phyloP scores from a whole-genome alignment of 2,888 invertebrate species.

The Microctonus brassicae region DNA sequence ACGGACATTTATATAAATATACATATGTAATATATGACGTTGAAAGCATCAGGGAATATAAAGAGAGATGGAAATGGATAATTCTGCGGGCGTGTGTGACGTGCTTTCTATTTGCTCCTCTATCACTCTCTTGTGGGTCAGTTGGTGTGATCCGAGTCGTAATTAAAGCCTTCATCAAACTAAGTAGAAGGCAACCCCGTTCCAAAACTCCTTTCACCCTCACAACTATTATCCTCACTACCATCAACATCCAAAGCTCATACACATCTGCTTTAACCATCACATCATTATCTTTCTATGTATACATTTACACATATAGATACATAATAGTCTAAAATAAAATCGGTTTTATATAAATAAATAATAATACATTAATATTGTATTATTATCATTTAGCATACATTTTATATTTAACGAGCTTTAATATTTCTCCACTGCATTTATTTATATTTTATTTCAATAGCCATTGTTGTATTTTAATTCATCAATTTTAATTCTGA shows the following conservation, averaged over 20 bases:
- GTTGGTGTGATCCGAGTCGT: constrained; percentile 39
- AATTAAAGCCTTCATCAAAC: constrained; percentile 48
- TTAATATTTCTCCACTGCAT: no score
- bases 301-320: no score
- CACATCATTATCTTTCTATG: no score
- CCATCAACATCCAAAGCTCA: not conserved
- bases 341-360: no score
- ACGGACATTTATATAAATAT: not conserved
- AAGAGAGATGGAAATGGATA: constrained; percentile 33
- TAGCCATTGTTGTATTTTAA: no score
- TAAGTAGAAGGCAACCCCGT: constrained; percentile 36
- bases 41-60: constrained; percentile 20
- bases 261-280: no score
- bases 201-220: constrained; percentile 2
- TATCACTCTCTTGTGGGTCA: constrained; percentile 40
- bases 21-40: not conserved
- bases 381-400: no score
- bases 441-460: not conserved
- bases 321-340: no score
- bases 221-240: not conserved
- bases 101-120: no score
- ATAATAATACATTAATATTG: no score
- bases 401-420: no score
- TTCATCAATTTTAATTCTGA: no score
- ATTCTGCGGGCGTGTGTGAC: constrained; percentile 30